phyloP scores from a whole-genome alignment of 2,113 vertebrate genomes.

The Python bivittatus region DNA sequence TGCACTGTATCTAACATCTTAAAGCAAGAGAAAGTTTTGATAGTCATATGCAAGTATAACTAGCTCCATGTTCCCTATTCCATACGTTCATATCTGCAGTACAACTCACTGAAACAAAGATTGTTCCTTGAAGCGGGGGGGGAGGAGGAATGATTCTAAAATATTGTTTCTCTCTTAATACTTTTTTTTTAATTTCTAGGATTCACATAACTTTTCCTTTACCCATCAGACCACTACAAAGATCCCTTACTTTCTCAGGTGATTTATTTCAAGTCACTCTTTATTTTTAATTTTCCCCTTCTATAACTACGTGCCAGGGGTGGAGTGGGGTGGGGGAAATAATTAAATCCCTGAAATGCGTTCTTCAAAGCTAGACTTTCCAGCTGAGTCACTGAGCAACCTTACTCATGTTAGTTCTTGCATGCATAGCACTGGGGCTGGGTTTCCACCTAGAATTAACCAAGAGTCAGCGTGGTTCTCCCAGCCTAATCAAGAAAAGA shows the following conservation, averaged over 20 bases:
- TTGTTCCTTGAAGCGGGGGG: neutral
- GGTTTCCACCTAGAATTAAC: neutral
- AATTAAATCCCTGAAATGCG: neutral
- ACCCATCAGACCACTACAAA: neutral
- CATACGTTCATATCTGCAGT: neutral
- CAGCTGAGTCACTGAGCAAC: neutral
- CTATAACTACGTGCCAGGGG: neutral
- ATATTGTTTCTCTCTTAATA: neutral
- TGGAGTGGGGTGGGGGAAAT: neutral
- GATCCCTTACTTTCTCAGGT: neutral
- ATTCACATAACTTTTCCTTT: neutral
- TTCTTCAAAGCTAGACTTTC: neutral
- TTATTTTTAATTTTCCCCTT: neutral
- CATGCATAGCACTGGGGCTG: conserved; percentile 9
- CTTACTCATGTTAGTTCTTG: neutral
- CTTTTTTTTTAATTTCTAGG: neutral
- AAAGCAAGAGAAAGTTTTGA: neutral
- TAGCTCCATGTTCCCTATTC: neutral
- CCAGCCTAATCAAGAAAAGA: neutral
- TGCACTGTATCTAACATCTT: neutral
- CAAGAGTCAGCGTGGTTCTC: neutral
- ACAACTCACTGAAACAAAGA: neutral
- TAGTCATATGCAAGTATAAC: neutral
- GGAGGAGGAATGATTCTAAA: neutral
- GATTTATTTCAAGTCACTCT: neutral